Evolutionary conservation across 1,140 invertebrate genomes (phyloP).

Genomic region (Penaeus vannamei): DNA sequence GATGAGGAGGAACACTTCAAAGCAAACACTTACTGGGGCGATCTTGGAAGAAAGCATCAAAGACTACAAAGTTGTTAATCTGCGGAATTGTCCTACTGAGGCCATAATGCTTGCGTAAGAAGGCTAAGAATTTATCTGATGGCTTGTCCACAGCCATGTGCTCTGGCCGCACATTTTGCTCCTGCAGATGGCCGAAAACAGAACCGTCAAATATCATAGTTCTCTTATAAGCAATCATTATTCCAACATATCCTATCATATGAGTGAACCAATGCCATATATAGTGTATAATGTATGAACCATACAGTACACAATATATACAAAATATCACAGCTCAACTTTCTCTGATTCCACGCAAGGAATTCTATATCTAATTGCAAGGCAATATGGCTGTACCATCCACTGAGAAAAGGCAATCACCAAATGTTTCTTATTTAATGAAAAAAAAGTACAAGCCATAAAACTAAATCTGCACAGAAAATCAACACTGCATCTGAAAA

Average conservation of each 20-base stretch:
- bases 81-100: conserved; percentile 82
- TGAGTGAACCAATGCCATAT: neutral
- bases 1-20: neutral
- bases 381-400: neutral
- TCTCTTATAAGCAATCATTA: neutral
- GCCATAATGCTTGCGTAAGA: conserved; percentile 87
- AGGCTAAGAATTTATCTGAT: conserved; percentile 87
- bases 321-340: no score
- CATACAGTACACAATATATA: no score
- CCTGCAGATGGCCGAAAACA: conserved; percentile 73
- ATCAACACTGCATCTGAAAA: no score
- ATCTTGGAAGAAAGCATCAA: conserved; percentile 84
- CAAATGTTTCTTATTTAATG: neutral
- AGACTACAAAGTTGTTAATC: conserved; percentile 91
- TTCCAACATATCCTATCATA: neutral
- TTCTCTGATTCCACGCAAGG: no score
- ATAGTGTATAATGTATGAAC: no score
- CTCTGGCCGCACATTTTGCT: conserved; percentile 79
- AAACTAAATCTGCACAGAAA: neutral
- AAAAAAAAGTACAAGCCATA: neutral
- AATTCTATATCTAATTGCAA: no score
- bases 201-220: neutral
- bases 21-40: conserved; percentile 67
- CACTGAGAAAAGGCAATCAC: neutral
- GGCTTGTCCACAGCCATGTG: conserved; percentile 92